A percentile compares a stretch with the other conserved stretches of the same genome.
Conservation (phyloP, 2,113 vertebrate genomes). For the Crotophaga sulcirostris region DNA sequence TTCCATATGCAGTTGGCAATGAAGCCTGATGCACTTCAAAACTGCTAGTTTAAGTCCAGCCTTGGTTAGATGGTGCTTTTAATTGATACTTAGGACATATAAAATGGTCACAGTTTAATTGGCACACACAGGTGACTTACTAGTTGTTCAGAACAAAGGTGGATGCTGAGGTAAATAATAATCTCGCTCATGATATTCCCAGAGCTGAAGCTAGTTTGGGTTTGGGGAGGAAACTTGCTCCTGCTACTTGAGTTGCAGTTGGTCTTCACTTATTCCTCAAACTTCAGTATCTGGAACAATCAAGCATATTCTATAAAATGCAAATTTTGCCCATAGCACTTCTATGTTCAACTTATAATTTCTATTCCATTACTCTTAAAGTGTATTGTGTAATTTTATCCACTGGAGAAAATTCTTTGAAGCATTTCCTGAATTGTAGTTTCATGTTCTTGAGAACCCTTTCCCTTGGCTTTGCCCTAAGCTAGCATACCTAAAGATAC, state of each 20-base stretch:
- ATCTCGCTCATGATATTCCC: background rate
- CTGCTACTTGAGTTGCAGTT: background rate
- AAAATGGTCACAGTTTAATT: background rate
- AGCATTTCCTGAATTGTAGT: background rate
- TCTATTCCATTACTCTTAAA: background rate
- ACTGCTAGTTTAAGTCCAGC: background rate
- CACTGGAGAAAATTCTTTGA: background rate
- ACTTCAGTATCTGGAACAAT: background rate
- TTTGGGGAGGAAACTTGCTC: background rate
- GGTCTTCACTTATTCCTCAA: background rate
- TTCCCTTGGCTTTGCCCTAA: background rate
- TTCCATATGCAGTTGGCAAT: background rate
- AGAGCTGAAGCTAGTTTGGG: background rate
- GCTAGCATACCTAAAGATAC: background rate
- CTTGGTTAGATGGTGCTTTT: background rate
- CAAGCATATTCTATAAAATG: background rate
- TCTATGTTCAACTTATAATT: background rate
- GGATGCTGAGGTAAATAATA: background rate
- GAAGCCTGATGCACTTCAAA: background rate
- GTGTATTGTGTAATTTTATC: background rate
- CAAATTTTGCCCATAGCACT: background rate
- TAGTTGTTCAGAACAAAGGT: background rate
- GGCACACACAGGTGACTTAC: background rate
- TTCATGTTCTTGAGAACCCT: rapidly evolving
- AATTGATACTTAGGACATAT: background rate